These are phyloP conservation scores for Nematostella vectensis DNA, from an alignment of 92 coral and sea anemone genomes.

Conservation along the genomic window DNA sequence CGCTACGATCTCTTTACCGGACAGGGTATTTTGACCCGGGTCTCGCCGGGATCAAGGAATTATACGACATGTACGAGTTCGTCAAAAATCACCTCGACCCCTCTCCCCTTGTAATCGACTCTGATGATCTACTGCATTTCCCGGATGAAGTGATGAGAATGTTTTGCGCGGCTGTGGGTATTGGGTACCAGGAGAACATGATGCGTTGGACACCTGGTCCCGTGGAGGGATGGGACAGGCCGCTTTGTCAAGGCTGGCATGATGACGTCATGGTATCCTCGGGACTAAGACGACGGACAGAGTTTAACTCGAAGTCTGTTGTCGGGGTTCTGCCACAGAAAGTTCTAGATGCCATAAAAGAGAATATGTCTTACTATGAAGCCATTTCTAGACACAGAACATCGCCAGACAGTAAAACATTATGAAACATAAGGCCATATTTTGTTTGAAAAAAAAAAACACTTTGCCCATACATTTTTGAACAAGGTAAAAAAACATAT, in stretches of 20 bases:
- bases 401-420: no score
- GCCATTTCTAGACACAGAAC: no score
- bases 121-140: constrained; percentile 31
- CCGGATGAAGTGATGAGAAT: constrained; percentile 34
- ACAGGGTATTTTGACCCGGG: constrained; percentile 11
- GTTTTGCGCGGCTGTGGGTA: constrained; percentile 28
- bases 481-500: no score
- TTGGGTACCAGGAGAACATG: constrained; percentile 15
- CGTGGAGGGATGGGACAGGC: constrained; percentile 23
- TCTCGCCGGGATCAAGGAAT: constrained; percentile 9
- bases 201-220: constrained; percentile 26
- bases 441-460: no score
- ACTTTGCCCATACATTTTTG: no score
- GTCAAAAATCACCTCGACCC: constrained; percentile 9
- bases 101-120: constrained; percentile 23
- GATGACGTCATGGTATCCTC: constrained; percentile 17
- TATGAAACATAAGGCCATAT: no score
- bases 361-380: background rate
- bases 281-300: no score
- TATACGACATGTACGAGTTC: constrained; percentile 18
- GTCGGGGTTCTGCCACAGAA: background rate
- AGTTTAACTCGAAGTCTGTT: no score
- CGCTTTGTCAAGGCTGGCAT: constrained; percentile 18
- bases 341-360: background rate
- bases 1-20: constrained; percentile 3